A percentile compares a stretch with the other conserved stretches of the same genome.
Conservation (phyloP, 2,797 vertebrate species). For the Balearica regulorum region DNA sequence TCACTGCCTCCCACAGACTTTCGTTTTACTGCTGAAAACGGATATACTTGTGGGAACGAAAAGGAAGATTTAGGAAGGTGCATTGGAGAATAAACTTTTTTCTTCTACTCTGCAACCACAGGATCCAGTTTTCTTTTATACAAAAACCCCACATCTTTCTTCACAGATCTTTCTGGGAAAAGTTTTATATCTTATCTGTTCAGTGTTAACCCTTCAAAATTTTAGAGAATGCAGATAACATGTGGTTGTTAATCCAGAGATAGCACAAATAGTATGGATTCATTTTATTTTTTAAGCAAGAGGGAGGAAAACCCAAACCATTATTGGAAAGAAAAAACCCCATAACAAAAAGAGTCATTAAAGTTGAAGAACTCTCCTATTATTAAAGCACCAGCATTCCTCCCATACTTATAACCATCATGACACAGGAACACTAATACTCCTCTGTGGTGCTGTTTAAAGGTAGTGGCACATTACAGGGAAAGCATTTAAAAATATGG, state of each 20-base stretch:
- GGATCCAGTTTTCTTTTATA: neutral
- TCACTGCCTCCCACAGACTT: neutral
- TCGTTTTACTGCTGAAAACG: neutral
- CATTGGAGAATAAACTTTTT: neutral
- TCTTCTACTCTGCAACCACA: neutral
- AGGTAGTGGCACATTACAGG: neutral
- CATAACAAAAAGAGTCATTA: neutral
- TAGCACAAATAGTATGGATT: neutral
- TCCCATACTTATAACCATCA: neutral
- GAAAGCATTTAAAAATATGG: constrained; percentile 2
- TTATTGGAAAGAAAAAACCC: neutral
- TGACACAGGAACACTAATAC: neutral
- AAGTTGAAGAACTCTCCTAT: neutral
- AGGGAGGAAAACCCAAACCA: neutral
- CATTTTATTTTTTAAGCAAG: neutral
- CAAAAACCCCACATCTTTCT: neutral
- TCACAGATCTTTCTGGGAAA: neutral
- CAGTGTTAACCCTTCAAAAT: neutral
- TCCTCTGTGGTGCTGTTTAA: neutral
- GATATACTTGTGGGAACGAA: neutral
- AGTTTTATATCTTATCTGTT: neutral
- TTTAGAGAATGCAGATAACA: neutral
- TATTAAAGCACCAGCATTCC: neutral
- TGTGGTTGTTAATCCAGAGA: neutral
- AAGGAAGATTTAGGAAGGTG: neutral